These are phyloP conservation scores for Rousettus madagascariensis DNA, from an alignment of 2,797 vertebrate genomes.

Conservation along the genomic window DNA sequence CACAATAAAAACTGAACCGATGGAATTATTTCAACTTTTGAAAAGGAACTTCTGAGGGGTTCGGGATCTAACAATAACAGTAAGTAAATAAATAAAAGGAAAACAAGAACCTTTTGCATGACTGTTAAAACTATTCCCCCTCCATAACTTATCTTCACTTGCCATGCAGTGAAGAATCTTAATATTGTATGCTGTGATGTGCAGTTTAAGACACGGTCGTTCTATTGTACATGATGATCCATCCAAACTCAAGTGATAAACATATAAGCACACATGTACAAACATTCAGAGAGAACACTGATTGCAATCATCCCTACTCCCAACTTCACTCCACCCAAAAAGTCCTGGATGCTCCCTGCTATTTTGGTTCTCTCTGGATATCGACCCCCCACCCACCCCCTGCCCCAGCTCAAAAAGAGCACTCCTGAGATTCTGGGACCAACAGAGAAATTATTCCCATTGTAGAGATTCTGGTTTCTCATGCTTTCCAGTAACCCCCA, in stretches of 20 bases:
- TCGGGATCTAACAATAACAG: background rate
- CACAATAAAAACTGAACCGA: background rate
- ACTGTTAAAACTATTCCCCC: background rate
- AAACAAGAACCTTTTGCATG: background rate
- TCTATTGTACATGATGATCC: background rate
- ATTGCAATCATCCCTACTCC: background rate
- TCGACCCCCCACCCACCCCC: too few relatives aligned
- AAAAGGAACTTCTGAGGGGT: background rate
- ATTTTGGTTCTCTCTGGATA: background rate
- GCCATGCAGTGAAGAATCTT: background rate
- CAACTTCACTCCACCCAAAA: background rate
- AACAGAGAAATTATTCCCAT: background rate
- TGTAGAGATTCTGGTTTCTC: background rate
- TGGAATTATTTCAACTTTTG: background rate
- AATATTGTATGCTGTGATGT: background rate
- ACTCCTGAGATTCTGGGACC: background rate
- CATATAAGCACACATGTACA: accelerated
- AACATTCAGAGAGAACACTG: background rate
- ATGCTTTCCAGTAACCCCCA: background rate
- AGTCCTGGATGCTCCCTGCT: background rate
- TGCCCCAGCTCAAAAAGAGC: background rate
- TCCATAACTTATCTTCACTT: background rate
- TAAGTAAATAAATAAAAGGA: background rate
- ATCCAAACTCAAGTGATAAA: background rate
- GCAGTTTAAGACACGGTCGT: background rate